Evolutionary conservation across 2,113 vertebrate genomes (phyloP), one percentile per base, ranked within the genome.

Genomic region (Nerophis ophidion): DNA sequence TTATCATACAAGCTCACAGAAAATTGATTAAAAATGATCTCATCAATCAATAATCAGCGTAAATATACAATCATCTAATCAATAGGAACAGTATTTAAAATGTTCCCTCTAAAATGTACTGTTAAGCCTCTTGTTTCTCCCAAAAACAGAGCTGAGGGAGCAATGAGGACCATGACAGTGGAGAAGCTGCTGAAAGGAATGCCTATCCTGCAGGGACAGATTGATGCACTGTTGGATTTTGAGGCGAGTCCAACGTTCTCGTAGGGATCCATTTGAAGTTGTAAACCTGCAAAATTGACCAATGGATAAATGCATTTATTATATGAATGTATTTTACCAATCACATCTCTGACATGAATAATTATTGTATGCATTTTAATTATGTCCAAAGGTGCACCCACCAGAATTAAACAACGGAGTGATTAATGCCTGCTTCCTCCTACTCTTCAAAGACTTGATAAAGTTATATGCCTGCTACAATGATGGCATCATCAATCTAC

Each of bases 381-480:
- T 66, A 6, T 62, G 15, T 65, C 60, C 19, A n/a, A 52, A 99
- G 97, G 95, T 96, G 74, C 92, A 96, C 82, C 91, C 92, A 79
- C 92, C 92, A 74, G 97, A 99, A 60, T 88, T 99, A 78, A 93
- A 93, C 80, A 96, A 99, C 48, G 92, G 91, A 16, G 95, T 97
- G 81, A 97, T 99, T 90, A 98, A 97, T 78, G 92, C 93, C 87
- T 94, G 91, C 81, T 99, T 99, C 82, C 92, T 98, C 81, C 91
- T 98, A 56, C 93, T 99, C 54, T 99, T 99, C 89, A 99, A 97
- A 92, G 97, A 99, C 81, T 91, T 99, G 77, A 98, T 99, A 82
- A 99, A 99, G 87, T 87, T 99, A 70, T 99, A 98, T 63, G 96
- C 97, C 72, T 99, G 97, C 86, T 99, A 99, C 85, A 99, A 98